phyloP scores from a whole-genome alignment of 2,797 vertebrate genomes.

The Macroramphosus scolopax region DNA sequence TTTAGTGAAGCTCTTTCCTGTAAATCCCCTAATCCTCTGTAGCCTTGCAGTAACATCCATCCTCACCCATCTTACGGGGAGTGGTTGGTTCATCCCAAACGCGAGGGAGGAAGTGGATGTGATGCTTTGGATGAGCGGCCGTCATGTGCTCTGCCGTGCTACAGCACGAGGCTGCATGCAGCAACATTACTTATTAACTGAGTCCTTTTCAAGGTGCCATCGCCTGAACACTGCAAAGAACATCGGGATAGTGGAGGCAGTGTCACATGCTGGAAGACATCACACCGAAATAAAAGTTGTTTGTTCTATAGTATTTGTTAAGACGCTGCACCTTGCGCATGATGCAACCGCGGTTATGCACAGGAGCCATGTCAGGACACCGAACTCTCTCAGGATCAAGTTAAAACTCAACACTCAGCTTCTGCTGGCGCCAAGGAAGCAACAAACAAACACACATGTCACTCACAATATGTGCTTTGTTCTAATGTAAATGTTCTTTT shows the following conservation, averaged over 20 bases:
- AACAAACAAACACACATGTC: background rate
- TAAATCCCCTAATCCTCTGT: slow-evolving; percentile 75
- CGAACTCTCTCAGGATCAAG: background rate
- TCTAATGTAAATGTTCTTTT: background rate
- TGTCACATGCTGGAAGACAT: no score
- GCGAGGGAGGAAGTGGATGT: slow-evolving; percentile 52
- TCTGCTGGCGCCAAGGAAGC: no score
- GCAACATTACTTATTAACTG: slow-evolving; percentile 57
- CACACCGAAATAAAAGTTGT: no score
- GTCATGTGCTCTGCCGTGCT: slow-evolving; percentile 40
- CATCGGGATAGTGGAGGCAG: no score
- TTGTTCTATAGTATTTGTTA: background rate
- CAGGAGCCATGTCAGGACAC: slow-evolving; percentile 14
- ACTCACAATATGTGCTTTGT: slow-evolving; percentile 10
- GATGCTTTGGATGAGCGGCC: slow-evolving; percentile 43
- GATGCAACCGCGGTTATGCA: slow-evolving; percentile 22
- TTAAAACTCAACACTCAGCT: slow-evolving; percentile 7
- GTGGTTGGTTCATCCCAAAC: slow-evolving; percentile 57
- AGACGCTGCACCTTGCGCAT: slow-evolving; percentile 17
- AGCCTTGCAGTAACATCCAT: slow-evolving; percentile 41
- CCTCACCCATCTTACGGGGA: slow-evolving; percentile 49
- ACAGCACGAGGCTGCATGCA: slow-evolving; percentile 21
- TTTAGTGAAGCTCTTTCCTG: slow-evolving; percentile 50
- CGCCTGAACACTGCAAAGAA: background rate
- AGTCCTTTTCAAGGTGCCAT: slow-evolving; percentile 9